Evolutionary conservation across 2,797 vertebrate genomes (phyloP), one percentile per base, ranked within the genome.

Genomic region (Melanotaenia pygmaea): DNA sequence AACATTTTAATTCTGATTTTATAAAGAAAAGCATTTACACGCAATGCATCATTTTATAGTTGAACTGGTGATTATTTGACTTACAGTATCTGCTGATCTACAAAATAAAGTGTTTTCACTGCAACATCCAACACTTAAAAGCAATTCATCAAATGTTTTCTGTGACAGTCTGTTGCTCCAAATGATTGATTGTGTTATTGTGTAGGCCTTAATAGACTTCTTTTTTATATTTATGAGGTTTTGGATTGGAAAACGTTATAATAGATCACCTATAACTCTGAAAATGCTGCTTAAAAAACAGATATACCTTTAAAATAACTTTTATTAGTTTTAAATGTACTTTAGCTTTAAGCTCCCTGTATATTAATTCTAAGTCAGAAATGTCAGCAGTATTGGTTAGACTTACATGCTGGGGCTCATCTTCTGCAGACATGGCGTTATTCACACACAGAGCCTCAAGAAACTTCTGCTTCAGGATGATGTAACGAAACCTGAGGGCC

Each of bases 401-500:
- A 91, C 97, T 97, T 94, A 99, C 98, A 72, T 99, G 96, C 84
- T 98, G 97, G 51, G 98, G 98, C 78, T 99, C 98, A 77, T 98
- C 98, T 87, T 97, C 97, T 56, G 98, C 96, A 85, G 98, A 98
- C 97, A 99, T 98, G 5, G 98, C 98, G 30, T 99, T 99, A 88
- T 99, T 99, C 85, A 99, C 98, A 90, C 97, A 99, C 45, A 99
- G 93, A 68, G 98, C 98, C 93, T 99, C 98, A 88, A 99, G 92
- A 91, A 99, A 99, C 91, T 99, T 99, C 94, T 99, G 98, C 90
- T 98, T 98, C 80, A 98, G 93, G 84, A 99, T 90, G 74, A 99
- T 98, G 91, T 99, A 99, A 66, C 97, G 97, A 91, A 99, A 99
- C 78, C 98, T 99, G 84, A 54, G 14, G 20, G 58, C 3, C 86